Evolutionary conservation across 2,888 invertebrate genomes (phyloP), one percentile per base, ranked within the genome.

Genomic region (Caenorhabditis macrosperma): DNA sequence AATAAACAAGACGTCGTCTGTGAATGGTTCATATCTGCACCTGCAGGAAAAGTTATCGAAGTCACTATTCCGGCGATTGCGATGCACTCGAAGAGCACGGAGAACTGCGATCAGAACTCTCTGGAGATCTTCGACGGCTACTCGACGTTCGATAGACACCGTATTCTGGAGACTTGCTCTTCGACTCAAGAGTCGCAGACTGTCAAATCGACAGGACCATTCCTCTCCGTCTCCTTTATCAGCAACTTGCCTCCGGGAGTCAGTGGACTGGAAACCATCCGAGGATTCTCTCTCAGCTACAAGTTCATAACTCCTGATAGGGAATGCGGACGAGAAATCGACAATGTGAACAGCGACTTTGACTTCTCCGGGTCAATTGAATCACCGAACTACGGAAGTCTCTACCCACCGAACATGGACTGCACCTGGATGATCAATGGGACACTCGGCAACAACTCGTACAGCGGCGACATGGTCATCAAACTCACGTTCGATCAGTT

Each of bases 371-470:
- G 88, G 46, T 57, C 64, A 10, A 85, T 89, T 26, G 71, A 85
- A 52, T 83, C 88, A 9, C 89, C 89, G 0, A 88, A 88, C 75
- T 88, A 72, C 48, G 85, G 84, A 5, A 79, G 84, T 28, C 52
- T 84, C 46, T 92, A 92, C 84, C 91, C 91, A 3, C 89, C 88
- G 55, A 91, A 91, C 82, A 88, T 91, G 44, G 91, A 91, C 82
- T 92, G 92, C 81, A 82, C 88, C 0, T 92, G 92, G 92, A 81
- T 91, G 7, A 90, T 92, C 7, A 81, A 82, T 64, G 85, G 76
- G 30, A 24, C 57, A n/a, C 17, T 59, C 15, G 9, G 60, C n/a
- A 78, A 82, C 35, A 54, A 41, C 5, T 74, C 68, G 6, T 69
- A 68, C n/a, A 44, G 68, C 28, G 74, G 55, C 22, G 78, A 66